Evolutionary conservation across 2,888 invertebrate species (phyloP).

Genomic region (Tachina lurida): DNA sequence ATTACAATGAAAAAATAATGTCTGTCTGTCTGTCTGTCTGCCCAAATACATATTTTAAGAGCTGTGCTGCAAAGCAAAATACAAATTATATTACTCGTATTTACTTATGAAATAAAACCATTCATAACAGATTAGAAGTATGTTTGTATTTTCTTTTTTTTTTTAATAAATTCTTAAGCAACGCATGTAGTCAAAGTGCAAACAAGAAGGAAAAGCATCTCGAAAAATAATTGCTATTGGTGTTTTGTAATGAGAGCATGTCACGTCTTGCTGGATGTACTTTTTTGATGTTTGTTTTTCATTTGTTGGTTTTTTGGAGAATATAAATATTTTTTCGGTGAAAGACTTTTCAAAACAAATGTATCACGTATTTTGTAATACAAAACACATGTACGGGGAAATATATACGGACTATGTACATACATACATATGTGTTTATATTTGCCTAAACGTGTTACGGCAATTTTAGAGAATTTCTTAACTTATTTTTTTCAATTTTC

Average conservation of each 20-base stretch:
- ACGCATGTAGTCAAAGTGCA: neutral
- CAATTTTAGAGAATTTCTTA: neutral
- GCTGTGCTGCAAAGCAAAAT: neutral
- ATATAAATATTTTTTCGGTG: conserved; percentile 18
- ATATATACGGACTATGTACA: neutral
- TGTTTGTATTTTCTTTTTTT: neutral
- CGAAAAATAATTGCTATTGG: conserved; percentile 17
- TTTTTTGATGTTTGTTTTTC: neutral
- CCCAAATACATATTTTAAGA: neutral
- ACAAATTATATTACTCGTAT: conserved; percentile 52
- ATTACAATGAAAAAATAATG: conserved; percentile 27
- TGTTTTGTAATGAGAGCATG: conserved; percentile 38
- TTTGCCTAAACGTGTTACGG: neutral
- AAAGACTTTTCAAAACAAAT: conserved; percentile 30
- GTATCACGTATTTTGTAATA: conserved; percentile 49
- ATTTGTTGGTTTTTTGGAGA: neutral
- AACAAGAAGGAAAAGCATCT: neutral
- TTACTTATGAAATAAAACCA: conserved; percentile 50
- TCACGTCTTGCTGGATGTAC: conserved; percentile 46
- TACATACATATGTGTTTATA: neutral
- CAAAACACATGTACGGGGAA: neutral
- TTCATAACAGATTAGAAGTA: conserved; percentile 24
- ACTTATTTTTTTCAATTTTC: too few relatives aligned
- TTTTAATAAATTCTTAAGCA: neutral
- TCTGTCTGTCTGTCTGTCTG: neutral